These are phyloP conservation scores for Stenopsyche tienmushanensis DNA, from an alignment of 1,140 invertebrate genomes.

Conservation along the genomic window DNA sequence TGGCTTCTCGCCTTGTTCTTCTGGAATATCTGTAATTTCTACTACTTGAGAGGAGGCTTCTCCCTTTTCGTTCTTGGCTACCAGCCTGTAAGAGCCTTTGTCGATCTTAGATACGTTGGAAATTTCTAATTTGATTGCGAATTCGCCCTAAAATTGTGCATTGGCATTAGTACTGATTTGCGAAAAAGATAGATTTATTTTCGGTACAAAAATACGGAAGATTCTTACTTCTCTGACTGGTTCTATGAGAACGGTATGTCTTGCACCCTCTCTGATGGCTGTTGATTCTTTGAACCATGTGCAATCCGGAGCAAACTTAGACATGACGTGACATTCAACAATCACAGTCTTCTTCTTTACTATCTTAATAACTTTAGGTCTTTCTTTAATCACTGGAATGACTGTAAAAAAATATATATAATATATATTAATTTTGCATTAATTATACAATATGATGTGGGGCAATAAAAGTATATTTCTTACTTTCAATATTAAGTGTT, in stretches of 20 bases:
- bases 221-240: slow-evolving; percentile 71
- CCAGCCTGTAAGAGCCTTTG: slow-evolving; percentile 86
- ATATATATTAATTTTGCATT: not conserved
- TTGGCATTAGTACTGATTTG: too few species aligned
- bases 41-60: slow-evolving; percentile 89
- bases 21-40: slow-evolving; percentile 78
- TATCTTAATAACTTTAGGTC: slow-evolving; percentile 85
- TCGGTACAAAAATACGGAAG: not conserved
- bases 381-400: slow-evolving; percentile 91
- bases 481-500: slow-evolving; percentile 97
- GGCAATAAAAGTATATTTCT: slow-evolving; percentile 50
- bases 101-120: slow-evolving; percentile 74
- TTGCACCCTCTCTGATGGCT: slow-evolving; percentile 73
- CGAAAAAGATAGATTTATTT: too few species aligned
- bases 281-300: slow-evolving; percentile 86
- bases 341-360: slow-evolving; percentile 87
- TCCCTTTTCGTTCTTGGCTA: slow-evolving; percentile 91
- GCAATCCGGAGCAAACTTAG: slow-evolving; percentile 83
- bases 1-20: slow-evolving; percentile 70
- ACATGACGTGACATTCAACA: slow-evolving; percentile 86
- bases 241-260: slow-evolving; percentile 74
- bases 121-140: slow-evolving; percentile 84
- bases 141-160: slow-evolving; percentile 78
- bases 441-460: not conserved
- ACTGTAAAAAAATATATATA: slow-evolving; percentile 60